Evolutionary conservation across 2,888 invertebrate genomes (phyloP).

Genomic region (Himalopsyche anomala): DNA sequence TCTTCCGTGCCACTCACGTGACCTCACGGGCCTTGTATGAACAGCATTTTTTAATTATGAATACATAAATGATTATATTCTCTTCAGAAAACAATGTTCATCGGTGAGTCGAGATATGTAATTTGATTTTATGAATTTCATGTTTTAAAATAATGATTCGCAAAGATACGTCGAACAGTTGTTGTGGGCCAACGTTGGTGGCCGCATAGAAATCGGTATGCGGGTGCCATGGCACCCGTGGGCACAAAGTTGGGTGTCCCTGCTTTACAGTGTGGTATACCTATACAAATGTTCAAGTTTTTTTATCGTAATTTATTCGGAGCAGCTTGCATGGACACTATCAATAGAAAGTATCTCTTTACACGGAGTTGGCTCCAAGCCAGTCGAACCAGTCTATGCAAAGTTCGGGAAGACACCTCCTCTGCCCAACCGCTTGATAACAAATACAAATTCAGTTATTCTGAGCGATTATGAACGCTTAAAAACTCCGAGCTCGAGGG

Average conservation of each 20-base stretch:
- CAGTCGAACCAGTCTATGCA: slow-evolving; percentile 50
- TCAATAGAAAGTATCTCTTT: slow-evolving; percentile 59
- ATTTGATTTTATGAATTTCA: too few relatives aligned
- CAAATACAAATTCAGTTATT: slow-evolving; percentile 54
- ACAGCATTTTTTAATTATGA: too few relatives aligned
- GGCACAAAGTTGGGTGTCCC: not conserved
- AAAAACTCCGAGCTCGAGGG: not conserved
- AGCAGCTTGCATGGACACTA: slow-evolving; percentile 54
- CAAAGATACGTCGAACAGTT: too few relatives aligned
- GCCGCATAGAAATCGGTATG: too few relatives aligned
- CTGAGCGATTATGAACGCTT: not conserved
- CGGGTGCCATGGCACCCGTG: too few relatives aligned
- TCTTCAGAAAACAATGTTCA: too few relatives aligned
- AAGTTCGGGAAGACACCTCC: slow-evolving; percentile 55
- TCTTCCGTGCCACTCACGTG: too few relatives aligned
- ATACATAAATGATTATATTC: too few relatives aligned
- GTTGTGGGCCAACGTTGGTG: too few relatives aligned
- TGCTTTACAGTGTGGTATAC: not conserved
- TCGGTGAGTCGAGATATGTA: too few relatives aligned
- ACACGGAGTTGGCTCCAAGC: slow-evolving; percentile 54
- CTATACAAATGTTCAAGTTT: not conserved
- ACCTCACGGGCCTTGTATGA: too few relatives aligned
- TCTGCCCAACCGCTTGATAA: slow-evolving; percentile 53
- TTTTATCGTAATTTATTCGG: slow-evolving; percentile 51
- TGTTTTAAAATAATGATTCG: too few relatives aligned